A percentile compares a stretch with the other conserved stretches of the same genome.
These are phyloP conservation scores for Pristionchus japonicus DNA, from an alignment of 2,888 invertebrate genomes.

Conservation along the genomic window DNA sequence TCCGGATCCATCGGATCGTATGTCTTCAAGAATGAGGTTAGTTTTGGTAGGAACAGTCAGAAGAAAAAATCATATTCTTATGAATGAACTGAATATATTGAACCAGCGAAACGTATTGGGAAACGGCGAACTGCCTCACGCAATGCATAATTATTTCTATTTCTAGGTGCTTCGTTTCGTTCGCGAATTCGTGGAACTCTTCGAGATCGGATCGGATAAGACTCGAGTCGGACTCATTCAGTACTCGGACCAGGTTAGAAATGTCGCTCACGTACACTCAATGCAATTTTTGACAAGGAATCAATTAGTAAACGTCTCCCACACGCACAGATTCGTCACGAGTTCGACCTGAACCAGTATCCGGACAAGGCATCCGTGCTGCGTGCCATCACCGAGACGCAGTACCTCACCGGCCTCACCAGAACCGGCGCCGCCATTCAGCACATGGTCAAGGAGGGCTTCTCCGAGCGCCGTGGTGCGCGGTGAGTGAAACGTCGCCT, in stretches of 20 bases:
- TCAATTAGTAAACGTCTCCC: neutral
- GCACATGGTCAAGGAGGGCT: constrained; percentile 75
- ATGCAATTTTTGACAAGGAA: neutral
- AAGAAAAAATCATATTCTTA: no score
- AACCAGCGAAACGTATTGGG: neutral
- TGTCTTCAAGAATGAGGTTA: constrained; percentile 73
- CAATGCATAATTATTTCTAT: neutral
- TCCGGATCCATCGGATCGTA: constrained; percentile 75
- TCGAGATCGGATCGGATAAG: constrained; percentile 73
- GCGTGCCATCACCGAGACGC: constrained; percentile 58
- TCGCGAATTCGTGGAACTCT: constrained; percentile 74
- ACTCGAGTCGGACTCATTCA: constrained; percentile 75
- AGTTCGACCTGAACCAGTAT: constrained; percentile 72
- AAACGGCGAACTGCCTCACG: neutral
- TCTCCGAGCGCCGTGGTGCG: constrained; percentile 73
- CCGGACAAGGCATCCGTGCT: constrained; percentile 52
- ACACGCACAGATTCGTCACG: constrained; percentile 67
- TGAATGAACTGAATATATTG: neutral
- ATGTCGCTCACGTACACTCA: neutral
- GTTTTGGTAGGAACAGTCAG: neutral
- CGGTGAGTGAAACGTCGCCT: constrained; percentile 50
- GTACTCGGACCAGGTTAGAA: constrained; percentile 72
- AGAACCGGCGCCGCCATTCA: constrained; percentile 75
- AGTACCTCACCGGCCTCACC: constrained; percentile 74
- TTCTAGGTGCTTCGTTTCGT: constrained; percentile 71